Conservation (phyloP, 2,113 vertebrate genomes). For the Fregetta grallaria region DNA sequence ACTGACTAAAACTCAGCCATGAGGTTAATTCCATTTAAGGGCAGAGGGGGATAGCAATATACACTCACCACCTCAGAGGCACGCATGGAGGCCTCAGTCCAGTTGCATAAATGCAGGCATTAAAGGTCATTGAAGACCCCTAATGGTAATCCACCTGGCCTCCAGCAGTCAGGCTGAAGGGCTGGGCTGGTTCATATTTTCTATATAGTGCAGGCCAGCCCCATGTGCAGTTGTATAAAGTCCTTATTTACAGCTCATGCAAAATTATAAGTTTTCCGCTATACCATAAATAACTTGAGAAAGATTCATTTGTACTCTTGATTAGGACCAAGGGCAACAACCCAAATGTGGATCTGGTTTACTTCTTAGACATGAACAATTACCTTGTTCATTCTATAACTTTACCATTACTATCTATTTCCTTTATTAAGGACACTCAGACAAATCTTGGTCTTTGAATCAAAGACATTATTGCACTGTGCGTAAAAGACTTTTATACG, state of each 20-base stretch:
- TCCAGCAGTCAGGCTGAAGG: not conserved
- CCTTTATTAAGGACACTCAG: not conserved
- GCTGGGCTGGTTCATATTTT: not conserved
- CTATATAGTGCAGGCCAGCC: not conserved
- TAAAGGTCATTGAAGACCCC: not conserved
- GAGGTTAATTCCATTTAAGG: not conserved
- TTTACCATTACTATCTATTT: not conserved
- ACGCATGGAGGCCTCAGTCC: not conserved
- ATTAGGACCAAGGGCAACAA: not conserved
- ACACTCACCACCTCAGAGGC: not conserved
- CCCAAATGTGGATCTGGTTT: not conserved
- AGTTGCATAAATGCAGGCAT: not conserved
- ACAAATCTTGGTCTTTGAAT: not conserved
- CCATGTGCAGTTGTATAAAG: not conserved
- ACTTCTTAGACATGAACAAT: not conserved
- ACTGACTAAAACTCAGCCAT: not conserved
- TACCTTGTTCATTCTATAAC: not conserved
- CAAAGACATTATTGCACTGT: not conserved
- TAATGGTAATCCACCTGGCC: not conserved
- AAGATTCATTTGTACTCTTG: not conserved
- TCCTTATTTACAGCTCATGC: not conserved
- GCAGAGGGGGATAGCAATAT: not conserved
- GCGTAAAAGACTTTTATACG: not conserved
- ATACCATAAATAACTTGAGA: not conserved
- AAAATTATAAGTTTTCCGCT: not conserved